These are phyloP conservation scores for Crepidodera aurea DNA, from an alignment of 2,888 invertebrate species.

Conservation along the genomic window DNA sequence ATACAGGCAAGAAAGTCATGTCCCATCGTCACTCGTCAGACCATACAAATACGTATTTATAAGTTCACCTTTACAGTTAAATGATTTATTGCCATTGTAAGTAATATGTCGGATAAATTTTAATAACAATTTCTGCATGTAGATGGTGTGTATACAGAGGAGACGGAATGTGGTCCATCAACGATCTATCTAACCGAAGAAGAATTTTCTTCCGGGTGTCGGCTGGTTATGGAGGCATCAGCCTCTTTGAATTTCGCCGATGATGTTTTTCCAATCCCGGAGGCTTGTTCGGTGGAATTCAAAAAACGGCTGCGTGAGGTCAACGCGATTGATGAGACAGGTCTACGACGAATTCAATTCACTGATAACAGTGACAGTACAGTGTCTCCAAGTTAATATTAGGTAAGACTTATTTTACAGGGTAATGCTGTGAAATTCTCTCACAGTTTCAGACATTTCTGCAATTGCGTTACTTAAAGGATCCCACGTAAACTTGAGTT, in stretches of 20 bases:
- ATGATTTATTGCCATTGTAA: constrained; percentile 27
- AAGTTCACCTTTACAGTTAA: constrained; percentile 15
- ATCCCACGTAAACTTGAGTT: too few relatives aligned
- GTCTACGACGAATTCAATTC: constrained; percentile 29
- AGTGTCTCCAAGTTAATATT: neutral
- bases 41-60: constrained; percentile 1
- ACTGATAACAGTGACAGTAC: constrained; percentile 12
- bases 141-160: constrained; percentile 14
- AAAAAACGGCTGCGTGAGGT: constrained; percentile 29
- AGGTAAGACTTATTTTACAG: neutral
- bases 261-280: constrained; percentile 31
- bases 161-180: constrained; percentile 25
- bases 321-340: constrained; percentile 33
- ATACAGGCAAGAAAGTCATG: neutral
- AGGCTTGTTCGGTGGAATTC: constrained; percentile 29
- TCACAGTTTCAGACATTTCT: too few relatives aligned
- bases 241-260: constrained; percentile 32
- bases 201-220: constrained; percentile 33
- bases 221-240: constrained; percentile 21
- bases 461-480: too few relatives aligned
- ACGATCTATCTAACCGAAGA: constrained; percentile 21
- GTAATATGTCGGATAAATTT: constrained; percentile 25
- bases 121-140: constrained; percentile 25
- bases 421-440: neutral
- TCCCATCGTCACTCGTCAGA: constrained; percentile 1